These are phyloP conservation scores for Aldabrachelys gigantea DNA, from an alignment of 2,113 vertebrate genomes.

Conservation along the genomic window DNA sequence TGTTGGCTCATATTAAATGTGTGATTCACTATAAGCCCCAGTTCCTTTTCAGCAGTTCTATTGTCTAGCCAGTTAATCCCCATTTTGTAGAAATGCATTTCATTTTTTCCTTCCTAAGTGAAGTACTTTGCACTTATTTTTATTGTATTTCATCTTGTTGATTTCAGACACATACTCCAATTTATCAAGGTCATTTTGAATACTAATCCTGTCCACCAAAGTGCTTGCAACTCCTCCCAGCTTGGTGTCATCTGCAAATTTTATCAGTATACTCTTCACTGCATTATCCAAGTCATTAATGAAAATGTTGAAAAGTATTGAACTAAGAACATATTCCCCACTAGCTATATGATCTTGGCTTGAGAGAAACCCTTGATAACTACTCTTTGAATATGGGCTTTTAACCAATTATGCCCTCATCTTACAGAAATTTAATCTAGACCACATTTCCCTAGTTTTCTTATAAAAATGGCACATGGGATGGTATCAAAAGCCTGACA, in stretches of 20 bases:
- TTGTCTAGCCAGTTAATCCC: neutral
- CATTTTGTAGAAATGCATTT: neutral
- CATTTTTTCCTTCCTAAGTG: neutral
- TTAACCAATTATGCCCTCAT: neutral
- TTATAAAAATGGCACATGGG: neutral
- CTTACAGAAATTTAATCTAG: neutral
- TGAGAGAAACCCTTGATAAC: neutral
- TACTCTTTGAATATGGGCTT: neutral
- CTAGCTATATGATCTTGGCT: neutral
- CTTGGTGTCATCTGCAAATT: neutral
- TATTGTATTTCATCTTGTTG: neutral
- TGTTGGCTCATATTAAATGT: neutral
- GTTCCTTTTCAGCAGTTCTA: neutral
- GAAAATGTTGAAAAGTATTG: neutral
- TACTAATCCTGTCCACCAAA: neutral
- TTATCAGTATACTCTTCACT: neutral
- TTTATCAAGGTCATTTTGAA: neutral
- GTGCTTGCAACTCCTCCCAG: neutral
- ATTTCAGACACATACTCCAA: neutral
- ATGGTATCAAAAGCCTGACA: neutral
- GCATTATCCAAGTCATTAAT: neutral
- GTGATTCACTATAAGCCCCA: neutral
- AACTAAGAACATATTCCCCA: neutral
- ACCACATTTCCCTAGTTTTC: neutral
- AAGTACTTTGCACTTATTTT: neutral